These are phyloP conservation scores for Rattus rattus DNA, from an alignment of 2,113 vertebrate genomes.

Conservation along the genomic window DNA sequence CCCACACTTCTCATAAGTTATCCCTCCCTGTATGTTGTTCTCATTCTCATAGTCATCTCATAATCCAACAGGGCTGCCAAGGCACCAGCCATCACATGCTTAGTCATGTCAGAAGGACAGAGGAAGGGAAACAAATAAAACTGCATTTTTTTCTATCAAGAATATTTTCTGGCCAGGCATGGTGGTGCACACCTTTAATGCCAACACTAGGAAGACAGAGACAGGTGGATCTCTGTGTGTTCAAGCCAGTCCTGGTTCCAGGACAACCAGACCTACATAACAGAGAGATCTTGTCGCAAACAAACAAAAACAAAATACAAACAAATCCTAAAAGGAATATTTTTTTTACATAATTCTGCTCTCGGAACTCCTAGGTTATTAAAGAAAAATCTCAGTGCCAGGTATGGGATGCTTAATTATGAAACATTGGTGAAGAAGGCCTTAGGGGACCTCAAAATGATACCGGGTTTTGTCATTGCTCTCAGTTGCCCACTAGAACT, in stretches of 20 bases:
- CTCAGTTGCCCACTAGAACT: background rate
- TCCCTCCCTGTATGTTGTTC: background rate
- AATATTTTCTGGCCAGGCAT: background rate
- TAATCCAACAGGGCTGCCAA: conserved; percentile 10
- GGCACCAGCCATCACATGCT: background rate
- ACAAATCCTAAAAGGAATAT: background rate
- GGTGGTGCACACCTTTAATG: background rate
- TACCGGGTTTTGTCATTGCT: no score
- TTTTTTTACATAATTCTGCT: background rate
- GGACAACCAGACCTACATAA: background rate
- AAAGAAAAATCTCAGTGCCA: background rate
- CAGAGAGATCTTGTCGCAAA: background rate
- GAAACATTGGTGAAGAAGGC: background rate
- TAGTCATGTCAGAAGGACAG: background rate
- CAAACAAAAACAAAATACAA: background rate
- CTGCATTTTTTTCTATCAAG: background rate
- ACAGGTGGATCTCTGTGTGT: background rate
- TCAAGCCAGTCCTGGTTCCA: background rate
- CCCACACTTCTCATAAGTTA: background rate
- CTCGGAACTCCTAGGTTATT: background rate
- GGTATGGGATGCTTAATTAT: background rate
- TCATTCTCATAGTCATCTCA: background rate
- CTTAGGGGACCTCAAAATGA: background rate
- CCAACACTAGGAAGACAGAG: background rate
- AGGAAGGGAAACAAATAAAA: background rate